Conservation (phyloP, 2,113 vertebrate genomes). For the Podilymbus podiceps region DNA sequence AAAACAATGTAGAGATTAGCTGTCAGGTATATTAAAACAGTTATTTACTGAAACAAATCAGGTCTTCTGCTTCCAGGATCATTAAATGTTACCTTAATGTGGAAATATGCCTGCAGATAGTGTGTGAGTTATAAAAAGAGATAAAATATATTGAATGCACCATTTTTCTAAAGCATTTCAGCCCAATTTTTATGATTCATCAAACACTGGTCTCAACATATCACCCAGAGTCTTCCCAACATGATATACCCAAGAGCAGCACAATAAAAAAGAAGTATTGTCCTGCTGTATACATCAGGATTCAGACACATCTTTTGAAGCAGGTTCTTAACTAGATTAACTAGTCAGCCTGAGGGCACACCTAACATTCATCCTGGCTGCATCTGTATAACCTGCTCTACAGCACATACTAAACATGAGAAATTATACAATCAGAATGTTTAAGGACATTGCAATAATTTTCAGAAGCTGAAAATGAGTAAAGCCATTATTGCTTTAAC, state of each 20-base stretch:
- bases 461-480: not conserved
- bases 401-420: not conserved
- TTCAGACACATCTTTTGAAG: conserved; percentile 1
- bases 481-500: not conserved
- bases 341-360: not conserved
- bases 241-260: not conserved
- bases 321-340: conserved; percentile 43
- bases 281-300: not conserved
- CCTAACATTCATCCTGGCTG: not conserved
- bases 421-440: not conserved
- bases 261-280: conserved; percentile 28
- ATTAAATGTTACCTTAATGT: conserved; percentile 47
- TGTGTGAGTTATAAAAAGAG: conserved; percentile 21
- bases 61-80: not conserved
- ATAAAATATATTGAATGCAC: conserved; percentile 33
- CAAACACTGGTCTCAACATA: not conserved
- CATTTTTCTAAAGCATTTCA: conserved; percentile 33
- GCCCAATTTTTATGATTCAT: conserved; percentile 29
- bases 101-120: not conserved
- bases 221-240: not conserved
- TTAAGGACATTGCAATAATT: not conserved
- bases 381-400: not conserved
- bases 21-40: not conserved
- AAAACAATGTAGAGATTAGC: not conserved
- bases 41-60: conserved; percentile 44